Base-by-base conservation (phyloP, 2,797 vertebrate species). In the Brachymystax lenok region DNA sequence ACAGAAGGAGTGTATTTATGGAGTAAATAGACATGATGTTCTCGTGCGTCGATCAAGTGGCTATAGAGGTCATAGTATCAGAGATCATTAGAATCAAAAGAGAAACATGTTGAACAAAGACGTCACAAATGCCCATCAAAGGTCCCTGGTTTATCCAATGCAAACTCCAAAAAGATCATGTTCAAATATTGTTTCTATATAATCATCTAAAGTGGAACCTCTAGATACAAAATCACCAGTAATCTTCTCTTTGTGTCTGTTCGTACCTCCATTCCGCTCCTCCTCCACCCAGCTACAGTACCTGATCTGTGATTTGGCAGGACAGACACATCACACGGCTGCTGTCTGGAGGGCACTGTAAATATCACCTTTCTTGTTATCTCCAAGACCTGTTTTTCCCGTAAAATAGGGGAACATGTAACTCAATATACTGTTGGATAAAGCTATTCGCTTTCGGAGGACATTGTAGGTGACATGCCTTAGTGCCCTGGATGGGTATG, bases 281-380 rank as follows among this genome's bases (percentile, higher is more conserved):
- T 75, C 77, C 66, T 75, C 69, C 30, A 56, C 78, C 3, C 33
- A 51, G 70, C 82, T 80, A 24, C 59, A 63, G 10, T 86, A 91
- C 90, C 90, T 91, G 85, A 82, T 82, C 79, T 70, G 83, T 83
- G 86, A 89, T 89, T 85, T 87, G 82, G 85, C 83, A 81, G 86
- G 81, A 17, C 80, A 74, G 83, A 17, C 81, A 75, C 84, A 81
- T 88, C 84, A 75, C 82, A 72, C 82, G 56, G 80, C 87, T 84
- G 79, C 81, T 63, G 59, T 24, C 59, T 63, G 59, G 59, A 81
- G 89, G 91, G 88, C 74, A 82, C 90, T 84, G 85, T 86, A 93
- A 94, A 95, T 94, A 95, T 95, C 94, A 91, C 91, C 93, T 94
- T 95, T 93, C 94, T 91, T 86, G 86, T 92, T 93, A 94, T 94